Conservation (phyloP, 2,113 vertebrate species). For the Hippocampus guttulatus region DNA sequence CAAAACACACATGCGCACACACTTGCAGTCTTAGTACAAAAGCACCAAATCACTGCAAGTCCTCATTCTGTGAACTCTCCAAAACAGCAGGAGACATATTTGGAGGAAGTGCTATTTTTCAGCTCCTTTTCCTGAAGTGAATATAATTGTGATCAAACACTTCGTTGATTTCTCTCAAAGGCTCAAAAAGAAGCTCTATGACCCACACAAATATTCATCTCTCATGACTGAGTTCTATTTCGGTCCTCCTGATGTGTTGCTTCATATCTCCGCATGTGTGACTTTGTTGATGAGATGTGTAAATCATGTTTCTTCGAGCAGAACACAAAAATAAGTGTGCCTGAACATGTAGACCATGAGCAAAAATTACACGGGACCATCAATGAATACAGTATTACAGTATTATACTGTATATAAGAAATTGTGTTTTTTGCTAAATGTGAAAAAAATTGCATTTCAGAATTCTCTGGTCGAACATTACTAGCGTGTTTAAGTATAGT, state of each 20-base stretch:
- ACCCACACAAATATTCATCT: constrained; percentile 48
- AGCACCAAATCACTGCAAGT: constrained; percentile 23
- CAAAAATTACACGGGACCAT: neutral
- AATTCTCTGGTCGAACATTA: too few relatives aligned
- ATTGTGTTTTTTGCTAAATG: too few relatives aligned
- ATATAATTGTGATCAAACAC: constrained; percentile 51
- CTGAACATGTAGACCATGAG: neutral
- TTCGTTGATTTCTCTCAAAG: constrained; percentile 29
- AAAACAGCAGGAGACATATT: constrained; percentile 32
- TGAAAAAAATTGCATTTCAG: too few relatives aligned
- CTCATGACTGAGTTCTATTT: constrained; percentile 58
- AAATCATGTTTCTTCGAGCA: neutral
- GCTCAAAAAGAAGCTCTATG: constrained; percentile 28
- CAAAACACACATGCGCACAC: neutral
- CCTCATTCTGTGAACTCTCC: constrained; percentile 37
- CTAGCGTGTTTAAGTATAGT: too few relatives aligned
- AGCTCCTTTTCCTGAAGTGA: constrained; percentile 17
- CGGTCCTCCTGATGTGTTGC: constrained; percentile 39
- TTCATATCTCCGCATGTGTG: constrained; percentile 46
- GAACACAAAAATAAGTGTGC: neutral
- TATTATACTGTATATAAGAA: too few relatives aligned
- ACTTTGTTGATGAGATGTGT: constrained; percentile 26
- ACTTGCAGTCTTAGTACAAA: neutral
- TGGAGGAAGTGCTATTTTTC: constrained; percentile 23
- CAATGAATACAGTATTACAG: too few relatives aligned